Base-by-base conservation (phyloP, 2,113 vertebrate species). In the Lophura nycthemera region DNA sequence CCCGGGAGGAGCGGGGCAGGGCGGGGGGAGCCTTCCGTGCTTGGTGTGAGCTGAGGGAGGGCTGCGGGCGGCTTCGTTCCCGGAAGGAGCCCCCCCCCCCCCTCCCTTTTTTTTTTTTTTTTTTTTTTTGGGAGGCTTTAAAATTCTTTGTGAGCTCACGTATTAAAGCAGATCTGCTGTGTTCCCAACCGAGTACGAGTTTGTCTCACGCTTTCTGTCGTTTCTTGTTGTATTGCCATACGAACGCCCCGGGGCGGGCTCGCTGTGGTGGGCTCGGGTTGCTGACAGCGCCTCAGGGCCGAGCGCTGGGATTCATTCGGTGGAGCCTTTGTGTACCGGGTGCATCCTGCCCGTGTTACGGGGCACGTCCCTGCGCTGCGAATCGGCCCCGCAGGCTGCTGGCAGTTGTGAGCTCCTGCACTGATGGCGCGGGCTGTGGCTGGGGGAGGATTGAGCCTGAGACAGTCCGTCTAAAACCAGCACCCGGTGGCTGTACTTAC, bases 131-230 rank as follows among this genome's bases (percentile, higher is more conserved):
- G 56, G 3, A 25, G 40, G 25, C 2, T 43, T 75, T 72, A 40
- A 81, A 30, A 83, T 79, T 56, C 8, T 73, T 70, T 15, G n/a
- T 83, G 43, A 24, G 40, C 56, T 3, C 42, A 1, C 2, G 2
- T 25, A 1, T 59, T 1, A 20, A 50, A 65, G 47, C 21, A 0
- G 2, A 13, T 3, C 25, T 27, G 4, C 0, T 21, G 45, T 67
- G 32, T 21, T 52, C 25, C 16, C 8, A 6, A 48, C 5, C 2
- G 0, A 19, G 5, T 60, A 3, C 7, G 54, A 13, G 13, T 34
- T 3, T 29, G 24, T 32, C 8, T 43, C 36, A 24, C 5, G 1
- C 16, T 13, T 34, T 8, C 54, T 19, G 54, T 57, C 54, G 54
- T 54, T 54, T 54, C 52, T 54, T 10, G 52, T 29, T 54, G 17